Base-by-base conservation (phyloP, 2,888 invertebrate species). In the Cataglyphis rosenhaueri region DNA sequence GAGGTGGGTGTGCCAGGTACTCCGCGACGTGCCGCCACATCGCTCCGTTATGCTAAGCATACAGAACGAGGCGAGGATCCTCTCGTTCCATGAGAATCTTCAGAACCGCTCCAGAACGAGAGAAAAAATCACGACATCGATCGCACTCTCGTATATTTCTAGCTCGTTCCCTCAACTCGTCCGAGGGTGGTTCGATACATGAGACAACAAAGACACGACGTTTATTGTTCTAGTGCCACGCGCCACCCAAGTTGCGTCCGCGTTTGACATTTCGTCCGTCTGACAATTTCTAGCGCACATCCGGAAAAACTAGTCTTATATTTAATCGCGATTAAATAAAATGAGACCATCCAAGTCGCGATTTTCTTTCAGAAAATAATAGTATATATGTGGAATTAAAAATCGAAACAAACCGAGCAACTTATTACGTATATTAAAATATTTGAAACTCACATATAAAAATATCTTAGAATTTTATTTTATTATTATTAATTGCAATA, bases 1-100 rank as follows among this genome's bases (percentile, higher is more conserved):
- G 85, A 90, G 88, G 90, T 92, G 92, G 92, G 92, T 92, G 92
- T 92, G 92, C 90, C 88, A 25, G 74, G 74, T 71, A 75, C 81
- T 83, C 84, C 41, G 73, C 70, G 71, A 81, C 82, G 86, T 74
- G 71, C 79, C 59, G 84, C 71, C 82, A 61, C 76, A 25, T 52
- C 79, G 85, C 83, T 84, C 88, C 90, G 90, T 90, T 89, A 90
- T 89, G 89, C 90, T 89, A 88, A 89, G 76, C 87, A 88, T 84
- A 29, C 76, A 10, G 8, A 29, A 29, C 29, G 29, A n/a, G 18
- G 8, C 18, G 32, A 68, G 21, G 76, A 44, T 70, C 59, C 35
- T 74, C 57, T 79, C 8, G 65, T 65, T 84, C 73, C 44, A 32
- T 57, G 48, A 44, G 57, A 62, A 66, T 8, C 71, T 48, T 55